Conservation (phyloP, 2,797 vertebrate genomes). For the Acanthurus tractus region DNA sequence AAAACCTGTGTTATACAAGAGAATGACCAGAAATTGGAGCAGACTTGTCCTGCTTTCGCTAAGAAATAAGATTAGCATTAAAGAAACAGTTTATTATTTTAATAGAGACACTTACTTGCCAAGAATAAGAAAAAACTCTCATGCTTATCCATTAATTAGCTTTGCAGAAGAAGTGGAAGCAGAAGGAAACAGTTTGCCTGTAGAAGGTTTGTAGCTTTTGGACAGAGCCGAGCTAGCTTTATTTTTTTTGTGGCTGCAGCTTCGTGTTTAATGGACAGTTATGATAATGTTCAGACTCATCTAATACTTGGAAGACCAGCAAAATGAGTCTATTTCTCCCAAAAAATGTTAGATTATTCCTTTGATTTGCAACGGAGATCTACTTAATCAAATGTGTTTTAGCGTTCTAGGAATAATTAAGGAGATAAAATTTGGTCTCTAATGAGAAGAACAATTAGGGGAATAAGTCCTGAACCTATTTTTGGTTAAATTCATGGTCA, state of each 20-base stretch:
- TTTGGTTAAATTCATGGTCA: not conserved
- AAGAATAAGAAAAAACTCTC: too few species aligned
- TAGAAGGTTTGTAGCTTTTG: too few species aligned
- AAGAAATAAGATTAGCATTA: not conserved
- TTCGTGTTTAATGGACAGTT: not conserved
- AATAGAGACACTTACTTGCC: not conserved
- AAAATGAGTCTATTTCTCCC: too few species aligned
- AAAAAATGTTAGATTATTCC: too few species aligned
- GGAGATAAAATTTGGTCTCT: too few species aligned
- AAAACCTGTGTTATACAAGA: not conserved
- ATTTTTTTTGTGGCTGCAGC: not conserved
- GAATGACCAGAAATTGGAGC: too few species aligned
- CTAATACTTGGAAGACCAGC: too few species aligned
- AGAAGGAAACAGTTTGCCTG: not conserved
- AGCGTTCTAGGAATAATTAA: not conserved
- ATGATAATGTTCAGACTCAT: too few species aligned
- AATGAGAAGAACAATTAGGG: not conserved
- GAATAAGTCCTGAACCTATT: not conserved
- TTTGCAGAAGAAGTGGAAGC: constrained; percentile 8
- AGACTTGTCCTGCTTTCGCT: not conserved
- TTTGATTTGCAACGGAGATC: too few species aligned
- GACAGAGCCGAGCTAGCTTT: not conserved
- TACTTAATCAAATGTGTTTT: too few species aligned
- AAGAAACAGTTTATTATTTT: not conserved
- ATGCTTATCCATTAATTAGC: not conserved